A percentile compares a stretch with the other conserved stretches of the same genome.
Evolutionary conservation across 2,797 vertebrate species (phyloP).

Genomic region (Enteromius trimaculatus): DNA sequence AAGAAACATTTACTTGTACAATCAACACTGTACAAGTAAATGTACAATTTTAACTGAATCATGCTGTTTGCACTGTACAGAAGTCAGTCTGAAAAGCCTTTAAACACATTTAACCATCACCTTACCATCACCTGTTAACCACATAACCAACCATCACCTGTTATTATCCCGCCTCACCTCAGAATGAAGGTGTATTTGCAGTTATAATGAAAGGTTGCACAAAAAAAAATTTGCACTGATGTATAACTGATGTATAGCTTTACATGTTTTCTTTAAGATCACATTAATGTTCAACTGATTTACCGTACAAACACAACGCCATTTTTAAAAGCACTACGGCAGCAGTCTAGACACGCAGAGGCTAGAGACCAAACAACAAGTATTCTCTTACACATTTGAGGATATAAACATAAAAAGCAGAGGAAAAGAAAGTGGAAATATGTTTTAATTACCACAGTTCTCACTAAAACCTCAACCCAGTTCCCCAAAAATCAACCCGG

Average conservation of each 20-base stretch:
- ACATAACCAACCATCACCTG: too few relatives aligned
- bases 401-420: background rate
- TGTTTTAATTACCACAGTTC: background rate
- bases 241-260: background rate
- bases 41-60: background rate
- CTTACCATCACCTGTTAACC: too few relatives aligned
- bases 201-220: constrained; percentile 39
- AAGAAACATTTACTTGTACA: background rate
- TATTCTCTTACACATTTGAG: background rate
- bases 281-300: background rate
- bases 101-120: constrained; percentile 39
- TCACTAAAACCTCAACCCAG: constrained; percentile 6
- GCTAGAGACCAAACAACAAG: background rate
- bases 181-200: constrained; percentile 44
- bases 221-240: background rate
- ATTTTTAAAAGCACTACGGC: background rate
- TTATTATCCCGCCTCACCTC: constrained; percentile 40
- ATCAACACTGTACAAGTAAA: background rate
- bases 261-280: background rate
- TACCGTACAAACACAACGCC: background rate
- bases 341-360: background rate
- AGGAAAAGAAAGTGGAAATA: constrained; percentile 29
- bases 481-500: constrained; percentile 16
- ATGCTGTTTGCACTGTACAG: background rate
- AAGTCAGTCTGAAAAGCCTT: constrained; percentile 34